Base-by-base conservation (phyloP, 2,113 vertebrate species). In the Pomatostomus ruficeps region DNA sequence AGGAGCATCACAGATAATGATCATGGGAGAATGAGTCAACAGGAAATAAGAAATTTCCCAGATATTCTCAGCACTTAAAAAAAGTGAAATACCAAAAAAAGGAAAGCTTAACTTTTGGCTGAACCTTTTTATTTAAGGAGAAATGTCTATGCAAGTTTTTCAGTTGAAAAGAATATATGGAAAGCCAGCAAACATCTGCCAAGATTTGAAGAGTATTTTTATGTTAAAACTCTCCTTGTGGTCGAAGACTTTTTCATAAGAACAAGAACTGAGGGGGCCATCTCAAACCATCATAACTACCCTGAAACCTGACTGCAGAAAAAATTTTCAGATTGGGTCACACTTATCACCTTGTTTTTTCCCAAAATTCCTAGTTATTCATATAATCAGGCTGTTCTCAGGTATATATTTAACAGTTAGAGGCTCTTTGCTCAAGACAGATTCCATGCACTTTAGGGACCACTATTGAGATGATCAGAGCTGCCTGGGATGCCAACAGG, bases 401-500 rank as follows among this genome's bases (percentile, higher is more conserved):
- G 49, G 42, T 46, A 4, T 24, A 3, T 10, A 17, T 46, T 4
- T 4, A 62, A 58, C 35, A 62, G 65, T 21, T 52, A 85, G 51
- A 79, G 40, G 11, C 20, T 70, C 38, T 76, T 76, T 76, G 21
- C 46, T 46, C 26, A 49, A 40, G 54, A 33, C 18, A 73, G 63
- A 67, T 57, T 74, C 42, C 13, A n/a, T 18, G 17, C 6, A 36
- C 49, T 46, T 80, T 7, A 43, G 35, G 19, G 24, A 80, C 31
- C 55, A 33, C n/a, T 35, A 9, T 33, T 18, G 79, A 83, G 33
- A 42, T 22, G 12, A 33, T 66, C 67, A 77, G 72, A 85, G 72
- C 67, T 76, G 54, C 59, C 33, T 45, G 40, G 42, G 61, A 83
- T 1, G 0, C 68, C 0, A 1, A 68, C n/a, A 35, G 2, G 5